Evolutionary conservation across 2,113 vertebrate genomes (phyloP).

Genomic region (Mystacornis crossleyi): DNA sequence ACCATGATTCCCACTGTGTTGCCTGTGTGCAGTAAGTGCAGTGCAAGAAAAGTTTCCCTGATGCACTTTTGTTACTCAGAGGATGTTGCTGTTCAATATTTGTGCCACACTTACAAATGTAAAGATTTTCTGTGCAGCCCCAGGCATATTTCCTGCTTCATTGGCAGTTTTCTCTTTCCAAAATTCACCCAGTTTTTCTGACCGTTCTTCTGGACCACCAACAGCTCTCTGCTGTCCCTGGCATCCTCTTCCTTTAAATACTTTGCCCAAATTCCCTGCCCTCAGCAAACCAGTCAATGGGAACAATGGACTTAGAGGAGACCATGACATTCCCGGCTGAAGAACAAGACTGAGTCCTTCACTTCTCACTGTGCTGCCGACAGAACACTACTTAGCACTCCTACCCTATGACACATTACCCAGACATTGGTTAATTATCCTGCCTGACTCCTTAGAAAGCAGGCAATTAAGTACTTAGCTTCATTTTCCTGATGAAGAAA

Average conservation of each 20-base stretch:
- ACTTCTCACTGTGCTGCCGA: slow-evolving; percentile 47
- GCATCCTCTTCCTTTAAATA: not conserved
- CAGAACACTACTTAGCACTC: slow-evolving; percentile 13
- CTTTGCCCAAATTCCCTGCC: not conserved
- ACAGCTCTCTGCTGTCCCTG: not conserved
- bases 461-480: slow-evolving; percentile 2
- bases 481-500: not conserved
- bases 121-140: not conserved
- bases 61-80: not conserved
- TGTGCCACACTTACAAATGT: not conserved
- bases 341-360: slow-evolving; percentile 16
- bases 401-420: slow-evolving; percentile 5
- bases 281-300: not conserved
- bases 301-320: not conserved
- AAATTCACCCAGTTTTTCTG: not conserved
- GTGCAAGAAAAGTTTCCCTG: not conserved
- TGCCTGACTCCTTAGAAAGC: slow-evolving; percentile 30
- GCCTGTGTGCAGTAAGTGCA: not conserved
- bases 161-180: not conserved
- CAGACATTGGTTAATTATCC: slow-evolving; percentile 42
- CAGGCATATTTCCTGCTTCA: not conserved
- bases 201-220: not conserved
- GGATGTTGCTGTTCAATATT: not conserved
- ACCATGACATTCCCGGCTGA: not conserved
- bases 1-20: not conserved